Percentiles rank a stretch among this genome's conserved stretches.
Evolutionary conservation across 1,140 invertebrate species (phyloP).

Genomic region (Drosophila nigrodunni): DNA sequence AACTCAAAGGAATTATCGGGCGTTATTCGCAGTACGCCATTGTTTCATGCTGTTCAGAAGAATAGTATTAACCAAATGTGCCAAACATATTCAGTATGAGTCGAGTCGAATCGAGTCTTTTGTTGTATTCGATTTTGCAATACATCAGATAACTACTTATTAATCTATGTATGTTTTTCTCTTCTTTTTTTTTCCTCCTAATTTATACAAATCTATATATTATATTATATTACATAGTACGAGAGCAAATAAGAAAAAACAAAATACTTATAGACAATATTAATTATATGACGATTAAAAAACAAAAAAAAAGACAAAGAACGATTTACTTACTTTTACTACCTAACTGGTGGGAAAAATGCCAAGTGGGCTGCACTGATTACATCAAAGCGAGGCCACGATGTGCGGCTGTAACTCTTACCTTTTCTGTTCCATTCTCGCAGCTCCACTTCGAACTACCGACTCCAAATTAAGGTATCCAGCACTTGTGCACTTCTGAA

Average conservation of each 20-base stretch:
- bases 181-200: constrained; percentile 35
- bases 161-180: constrained; percentile 41
- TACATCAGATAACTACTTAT: constrained; percentile 56
- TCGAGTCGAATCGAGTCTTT: constrained; percentile 56
- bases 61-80: constrained; percentile 83
- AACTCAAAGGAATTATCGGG: constrained; percentile 82
- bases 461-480: too few relatives aligned
- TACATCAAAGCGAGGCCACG: too few relatives aligned
- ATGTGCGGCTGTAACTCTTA: too few relatives aligned
- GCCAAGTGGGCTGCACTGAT: too few relatives aligned
- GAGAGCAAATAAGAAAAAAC: constrained; percentile 33
- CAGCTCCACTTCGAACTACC: too few relatives aligned
- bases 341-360: too few relatives aligned
- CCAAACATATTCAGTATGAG: constrained; percentile 83
- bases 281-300: constrained; percentile 13
- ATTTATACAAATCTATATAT: constrained; percentile 46
- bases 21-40: constrained; percentile 78
- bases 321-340: too few relatives aligned
- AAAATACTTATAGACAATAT: constrained; percentile 46
- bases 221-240: constrained; percentile 29
- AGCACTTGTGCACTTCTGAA: too few relatives aligned
- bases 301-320: neutral
- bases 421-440: too few relatives aligned
- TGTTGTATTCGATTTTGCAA: constrained; percentile 61
- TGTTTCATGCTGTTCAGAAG: constrained; percentile 77